phyloP scores from a whole-genome alignment of 2,113 vertebrate genomes.

The Platichthys flesus region DNA sequence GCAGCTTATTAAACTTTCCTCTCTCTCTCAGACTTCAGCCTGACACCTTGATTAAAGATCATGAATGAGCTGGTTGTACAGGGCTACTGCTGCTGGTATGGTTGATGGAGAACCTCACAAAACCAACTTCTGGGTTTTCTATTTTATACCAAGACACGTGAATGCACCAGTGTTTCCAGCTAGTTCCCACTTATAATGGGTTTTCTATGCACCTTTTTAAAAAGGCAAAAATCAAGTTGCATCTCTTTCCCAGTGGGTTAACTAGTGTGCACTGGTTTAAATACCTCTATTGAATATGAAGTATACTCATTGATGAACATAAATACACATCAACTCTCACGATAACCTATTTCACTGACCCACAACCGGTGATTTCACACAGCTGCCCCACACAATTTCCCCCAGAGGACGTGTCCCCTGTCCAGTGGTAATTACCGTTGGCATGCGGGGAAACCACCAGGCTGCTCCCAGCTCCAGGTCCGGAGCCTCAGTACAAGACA shows the following conservation, averaged over 20 bases:
- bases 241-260: background rate
- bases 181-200: background rate
- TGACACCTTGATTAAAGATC: background rate
- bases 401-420: slow-evolving; percentile 35
- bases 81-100: background rate
- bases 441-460: slow-evolving; percentile 60
- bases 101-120: background rate
- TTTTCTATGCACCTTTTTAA: background rate
- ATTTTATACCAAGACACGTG: background rate
- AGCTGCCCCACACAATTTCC: slow-evolving; percentile 32
- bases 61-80: background rate
- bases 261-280: too few relatives aligned
- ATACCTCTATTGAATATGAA: too few relatives aligned
- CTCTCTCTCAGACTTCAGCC: background rate
- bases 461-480: slow-evolving; percentile 29
- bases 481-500: slow-evolving; percentile 11
- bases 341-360: slow-evolving; percentile 9
- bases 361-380: slow-evolving; percentile 45
- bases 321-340: slow-evolving; percentile 23
- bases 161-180: background rate
- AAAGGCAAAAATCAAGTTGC: background rate
- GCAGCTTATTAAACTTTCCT: slow-evolving; percentile 44
- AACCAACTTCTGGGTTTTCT: background rate
- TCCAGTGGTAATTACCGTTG: slow-evolving; percentile 54
- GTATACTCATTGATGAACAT: slow-evolving; percentile 13